A percentile compares a stretch with the other conserved stretches of the same genome.
Evolutionary conservation across 1,140 invertebrate genomes (phyloP).

Genomic region (Drosophila suzukii): DNA sequence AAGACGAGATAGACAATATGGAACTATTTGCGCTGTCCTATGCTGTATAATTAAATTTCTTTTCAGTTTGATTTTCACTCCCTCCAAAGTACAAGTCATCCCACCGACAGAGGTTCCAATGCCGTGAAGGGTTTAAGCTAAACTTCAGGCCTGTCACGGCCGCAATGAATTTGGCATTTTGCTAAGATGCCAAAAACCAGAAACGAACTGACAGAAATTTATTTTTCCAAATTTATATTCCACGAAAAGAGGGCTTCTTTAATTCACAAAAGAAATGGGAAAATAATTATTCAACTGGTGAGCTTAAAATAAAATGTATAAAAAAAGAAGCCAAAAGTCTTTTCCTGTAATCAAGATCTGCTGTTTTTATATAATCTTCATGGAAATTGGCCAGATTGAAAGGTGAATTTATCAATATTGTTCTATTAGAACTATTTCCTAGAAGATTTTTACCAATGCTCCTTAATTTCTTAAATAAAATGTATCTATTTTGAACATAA

Average conservation of each 20-base stretch:
- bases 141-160: conserved; percentile 74
- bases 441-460: too few species aligned
- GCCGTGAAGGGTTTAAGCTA: conserved; percentile 66
- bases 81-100: conserved; percentile 75
- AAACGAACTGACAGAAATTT: conserved; percentile 15
- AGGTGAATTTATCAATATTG: not conserved
- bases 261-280: conserved; percentile 23
- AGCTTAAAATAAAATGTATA: conserved; percentile 21
- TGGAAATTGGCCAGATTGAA: not conserved
- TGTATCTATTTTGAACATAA: too few species aligned
- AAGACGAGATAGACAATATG: conserved; percentile 24
- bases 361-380: not conserved
- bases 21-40: conserved; percentile 78
- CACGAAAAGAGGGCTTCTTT: conserved; percentile 20
- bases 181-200: conserved; percentile 30
- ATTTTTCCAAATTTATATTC: conserved; percentile 34
- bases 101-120: conserved; percentile 44
- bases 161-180: conserved; percentile 55
- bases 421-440: not conserved
- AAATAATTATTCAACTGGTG: conserved; percentile 34
- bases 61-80: conserved; percentile 81
- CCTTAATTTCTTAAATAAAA: too few species aligned
- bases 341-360: conserved; percentile 18
- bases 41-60: conserved; percentile 80
- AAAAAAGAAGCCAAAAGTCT: not conserved